Evolutionary conservation across 2,797 vertebrate genomes (phyloP).

Genomic region (Rhincodon typus): DNA sequence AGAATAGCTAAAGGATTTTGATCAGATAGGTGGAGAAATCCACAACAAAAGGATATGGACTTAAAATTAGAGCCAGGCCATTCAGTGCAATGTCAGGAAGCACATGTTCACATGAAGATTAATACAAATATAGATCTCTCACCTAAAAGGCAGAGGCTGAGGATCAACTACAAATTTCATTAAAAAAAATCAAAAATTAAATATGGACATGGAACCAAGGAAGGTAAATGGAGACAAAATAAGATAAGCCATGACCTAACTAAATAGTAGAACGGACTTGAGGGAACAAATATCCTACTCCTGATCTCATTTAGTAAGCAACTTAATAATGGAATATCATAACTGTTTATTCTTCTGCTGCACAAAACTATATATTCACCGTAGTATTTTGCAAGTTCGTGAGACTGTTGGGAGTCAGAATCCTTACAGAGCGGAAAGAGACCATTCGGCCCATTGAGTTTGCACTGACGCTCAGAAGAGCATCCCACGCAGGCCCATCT

Average conservation of each 20-base stretch:
- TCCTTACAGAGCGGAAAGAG: no score
- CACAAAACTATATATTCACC: not conserved
- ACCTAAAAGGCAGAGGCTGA: not conserved
- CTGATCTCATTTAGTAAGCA: not conserved
- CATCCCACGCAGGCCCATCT: no score
- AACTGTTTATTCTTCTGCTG: not conserved
- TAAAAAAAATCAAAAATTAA: not conserved
- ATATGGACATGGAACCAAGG: not conserved
- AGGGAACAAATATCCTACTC: not conserved
- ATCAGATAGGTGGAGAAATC: not conserved
- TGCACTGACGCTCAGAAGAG: no score
- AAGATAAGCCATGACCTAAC: not conserved
- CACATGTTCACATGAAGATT: not conserved
- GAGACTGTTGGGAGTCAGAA: not conserved
- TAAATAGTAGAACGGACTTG: not conserved
- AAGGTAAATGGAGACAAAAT: not conserved
- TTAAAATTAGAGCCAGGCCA: not conserved
- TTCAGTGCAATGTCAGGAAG: not conserved
- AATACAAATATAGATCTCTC: not conserved
- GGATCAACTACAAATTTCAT: not conserved
- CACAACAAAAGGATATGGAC: not conserved
- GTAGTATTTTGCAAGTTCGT: not conserved
- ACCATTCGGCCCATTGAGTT: no score
- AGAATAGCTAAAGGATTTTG: not conserved
- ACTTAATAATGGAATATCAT: not conserved